phyloP scores from a whole-genome alignment of 2,888 invertebrate species.

The Plusia festucae region DNA sequence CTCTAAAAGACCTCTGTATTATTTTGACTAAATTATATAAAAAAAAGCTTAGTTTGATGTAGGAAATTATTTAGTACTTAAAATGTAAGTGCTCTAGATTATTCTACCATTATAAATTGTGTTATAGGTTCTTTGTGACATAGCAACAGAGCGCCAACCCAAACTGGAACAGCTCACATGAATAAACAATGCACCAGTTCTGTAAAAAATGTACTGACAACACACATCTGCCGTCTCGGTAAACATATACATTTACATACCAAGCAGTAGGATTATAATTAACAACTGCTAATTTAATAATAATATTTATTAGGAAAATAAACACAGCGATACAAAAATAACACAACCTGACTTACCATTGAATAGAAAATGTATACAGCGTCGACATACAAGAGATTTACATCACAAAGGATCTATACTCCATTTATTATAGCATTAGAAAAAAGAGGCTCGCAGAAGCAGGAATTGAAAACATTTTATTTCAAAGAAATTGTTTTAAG shows the following conservation, averaged over 20 bases:
- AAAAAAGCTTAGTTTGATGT: too few species aligned
- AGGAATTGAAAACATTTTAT: too few species aligned
- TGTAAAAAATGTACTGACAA: neutral
- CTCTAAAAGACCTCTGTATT: constrained; percentile 15
- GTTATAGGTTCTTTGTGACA: too few species aligned
- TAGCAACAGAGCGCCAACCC: neutral
- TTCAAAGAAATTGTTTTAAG: too few species aligned
- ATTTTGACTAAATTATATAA: neutral
- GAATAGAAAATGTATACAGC: neutral
- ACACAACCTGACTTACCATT: constrained; percentile 5
- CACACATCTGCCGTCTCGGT: neutral
- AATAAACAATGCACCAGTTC: neutral
- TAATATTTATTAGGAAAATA: constrained; percentile 6
- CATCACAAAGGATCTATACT: constrained; percentile 6
- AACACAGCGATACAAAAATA: neutral
- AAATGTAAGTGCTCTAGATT: too few species aligned
- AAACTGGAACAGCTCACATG: neutral
- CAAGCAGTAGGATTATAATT: neutral
- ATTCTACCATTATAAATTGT: too few species aligned
- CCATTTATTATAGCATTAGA: too few species aligned
- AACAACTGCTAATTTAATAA: neutral
- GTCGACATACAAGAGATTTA: neutral
- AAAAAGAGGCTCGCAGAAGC: too few species aligned
- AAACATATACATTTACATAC: neutral
- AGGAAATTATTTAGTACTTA: too few species aligned